Conservation (phyloP, 1,140 invertebrate genomes). For the Babylonia areolata region DNA sequence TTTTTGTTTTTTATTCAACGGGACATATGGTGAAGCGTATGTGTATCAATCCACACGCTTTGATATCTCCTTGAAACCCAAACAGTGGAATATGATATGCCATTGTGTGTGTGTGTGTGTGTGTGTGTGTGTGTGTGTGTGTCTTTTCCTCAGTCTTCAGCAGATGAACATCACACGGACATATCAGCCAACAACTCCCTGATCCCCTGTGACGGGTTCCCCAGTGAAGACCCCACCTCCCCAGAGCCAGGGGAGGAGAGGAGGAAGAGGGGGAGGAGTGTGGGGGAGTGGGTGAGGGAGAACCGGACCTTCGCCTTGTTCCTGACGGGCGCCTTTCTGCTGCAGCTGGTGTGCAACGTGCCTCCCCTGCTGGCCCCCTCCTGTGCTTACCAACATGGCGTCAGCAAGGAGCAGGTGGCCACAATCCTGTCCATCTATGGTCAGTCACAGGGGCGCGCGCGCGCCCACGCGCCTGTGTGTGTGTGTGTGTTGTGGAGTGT, state of each 20-base stretch:
- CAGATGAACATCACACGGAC: background rate
- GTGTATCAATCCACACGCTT: too few species aligned
- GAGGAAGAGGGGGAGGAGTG: background rate
- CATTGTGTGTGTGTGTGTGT: too few species aligned
- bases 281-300: background rate
- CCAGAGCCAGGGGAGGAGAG: background rate
- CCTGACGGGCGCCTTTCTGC: slow-evolving; percentile 40
- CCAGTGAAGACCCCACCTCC: background rate
- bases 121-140: too few species aligned
- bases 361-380: slow-evolving; percentile 46
- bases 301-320: slow-evolving; percentile 25
- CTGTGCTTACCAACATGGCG: slow-evolving; percentile 37
- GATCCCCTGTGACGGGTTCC: background rate
- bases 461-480: too few species aligned
- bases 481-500: too few species aligned
- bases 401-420: slow-evolving; percentile 32
- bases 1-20: too few species aligned
- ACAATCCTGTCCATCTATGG: background rate
- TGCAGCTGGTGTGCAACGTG: slow-evolving; percentile 51
- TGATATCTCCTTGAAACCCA: too few species aligned
- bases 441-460: too few species aligned
- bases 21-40: too few species aligned
- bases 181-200: background rate
- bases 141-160: background rate
- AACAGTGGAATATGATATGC: too few species aligned